phyloP scores from a whole-genome alignment of 2,797 vertebrate genomes.

The Xenentodon cancila region DNA sequence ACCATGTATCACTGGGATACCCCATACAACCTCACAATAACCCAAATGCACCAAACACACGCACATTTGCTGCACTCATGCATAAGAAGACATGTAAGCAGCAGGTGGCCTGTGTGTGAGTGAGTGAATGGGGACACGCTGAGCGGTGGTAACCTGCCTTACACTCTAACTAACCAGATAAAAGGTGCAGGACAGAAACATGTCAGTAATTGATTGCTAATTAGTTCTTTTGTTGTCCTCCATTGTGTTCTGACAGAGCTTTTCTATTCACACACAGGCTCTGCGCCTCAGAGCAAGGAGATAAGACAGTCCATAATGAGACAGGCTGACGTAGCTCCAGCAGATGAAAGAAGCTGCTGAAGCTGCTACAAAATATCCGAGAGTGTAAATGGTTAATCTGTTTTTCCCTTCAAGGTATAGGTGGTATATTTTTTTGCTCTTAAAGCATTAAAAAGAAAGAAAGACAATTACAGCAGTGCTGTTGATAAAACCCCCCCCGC shows the following conservation, averaged over 20 bases:
- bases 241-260: constrained; percentile 75
- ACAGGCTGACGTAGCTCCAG: constrained; percentile 30
- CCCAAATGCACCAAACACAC: constrained; percentile 26
- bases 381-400: not conserved
- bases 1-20: constrained; percentile 81
- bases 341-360: constrained; percentile 7
- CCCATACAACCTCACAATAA: constrained; percentile 51
- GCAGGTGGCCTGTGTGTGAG: constrained; percentile 73
- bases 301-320: constrained; percentile 52
- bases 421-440: not conserved
- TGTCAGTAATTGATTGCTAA: constrained; percentile 92
- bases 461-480: not conserved
- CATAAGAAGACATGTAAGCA: constrained; percentile 39
- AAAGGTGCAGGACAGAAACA: constrained; percentile 87
- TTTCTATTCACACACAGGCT: constrained; percentile 62
- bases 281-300: constrained; percentile 26
- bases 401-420: too few species aligned
- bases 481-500: too few species aligned
- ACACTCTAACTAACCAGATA: constrained; percentile 81
- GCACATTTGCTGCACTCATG: constrained; percentile 19
- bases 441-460: not conserved
- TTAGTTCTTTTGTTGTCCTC: constrained; percentile 83
- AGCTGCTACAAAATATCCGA: not conserved
- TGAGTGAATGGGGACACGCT: constrained; percentile 71
- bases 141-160: constrained; percentile 86